phyloP scores from a whole-genome alignment of 2,888 invertebrate genomes.

The Caenorhabditis sinica region DNA sequence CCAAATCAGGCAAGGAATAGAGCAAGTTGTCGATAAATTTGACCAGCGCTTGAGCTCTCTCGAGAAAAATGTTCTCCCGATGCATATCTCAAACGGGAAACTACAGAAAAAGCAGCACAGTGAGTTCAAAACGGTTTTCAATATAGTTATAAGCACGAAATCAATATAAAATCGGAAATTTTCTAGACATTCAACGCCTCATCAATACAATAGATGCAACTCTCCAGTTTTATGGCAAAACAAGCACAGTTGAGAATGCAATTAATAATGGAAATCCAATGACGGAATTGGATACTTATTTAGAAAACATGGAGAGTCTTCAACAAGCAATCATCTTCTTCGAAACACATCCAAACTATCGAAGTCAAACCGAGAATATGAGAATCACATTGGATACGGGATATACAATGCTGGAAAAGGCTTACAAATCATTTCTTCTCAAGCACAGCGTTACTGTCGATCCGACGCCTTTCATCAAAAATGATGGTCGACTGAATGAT shows the following conservation, averaged over 20 bases:
- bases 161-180: background rate
- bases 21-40: conserved; percentile 74
- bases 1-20: conserved; percentile 71
- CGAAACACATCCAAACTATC: conserved; percentile 72
- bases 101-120: conserved; percentile 82
- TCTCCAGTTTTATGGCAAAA: conserved; percentile 95
- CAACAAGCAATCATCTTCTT: conserved; percentile 78
- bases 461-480: conserved; percentile 53
- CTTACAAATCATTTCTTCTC: conserved; percentile 77
- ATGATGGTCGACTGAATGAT: conserved; percentile 58
- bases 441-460: conserved; percentile 68
- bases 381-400: conserved; percentile 81
- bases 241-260: conserved; percentile 90
- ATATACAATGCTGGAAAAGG: conserved; percentile 78
- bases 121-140: conserved; percentile 50
- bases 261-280: conserved; percentile 74
- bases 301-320: conserved; percentile 82
- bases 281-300: conserved; percentile 71
- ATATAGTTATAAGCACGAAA: background rate
- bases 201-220: conserved; percentile 93
- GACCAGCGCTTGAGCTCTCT: conserved; percentile 75
- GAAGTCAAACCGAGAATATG: conserved; percentile 76
- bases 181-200: conserved; percentile 93
- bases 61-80: conserved; percentile 80
- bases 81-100: conserved; percentile 80